phyloP scores from a whole-genome alignment of 1,140 invertebrate genomes.

The Solenopsis fugax region DNA sequence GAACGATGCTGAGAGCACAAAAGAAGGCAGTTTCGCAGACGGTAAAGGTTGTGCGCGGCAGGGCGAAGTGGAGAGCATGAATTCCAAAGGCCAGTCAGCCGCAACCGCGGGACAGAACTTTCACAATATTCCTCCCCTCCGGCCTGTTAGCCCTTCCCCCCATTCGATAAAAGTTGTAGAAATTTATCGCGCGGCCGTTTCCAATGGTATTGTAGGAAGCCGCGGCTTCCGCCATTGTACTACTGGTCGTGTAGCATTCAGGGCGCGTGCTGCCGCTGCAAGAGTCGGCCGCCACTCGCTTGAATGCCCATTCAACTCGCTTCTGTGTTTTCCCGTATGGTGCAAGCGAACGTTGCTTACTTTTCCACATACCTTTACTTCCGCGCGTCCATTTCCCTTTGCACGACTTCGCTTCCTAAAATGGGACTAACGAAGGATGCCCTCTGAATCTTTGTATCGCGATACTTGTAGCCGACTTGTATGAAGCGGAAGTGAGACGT shows the following conservation, averaged over 20 bases:
- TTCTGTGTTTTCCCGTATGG: slow-evolving; percentile 67
- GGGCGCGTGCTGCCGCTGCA: slow-evolving; percentile 59
- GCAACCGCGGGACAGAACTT: slow-evolving; percentile 72
- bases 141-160: slow-evolving; percentile 76
- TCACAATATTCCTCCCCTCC: slow-evolving; percentile 76
- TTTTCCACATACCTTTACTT: slow-evolving; percentile 48
- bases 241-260: slow-evolving; percentile 77
- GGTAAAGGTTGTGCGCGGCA: slow-evolving; percentile 35
- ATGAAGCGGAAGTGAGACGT: not conserved
- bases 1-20: slow-evolving; percentile 18
- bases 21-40: slow-evolving; percentile 32
- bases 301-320: slow-evolving; percentile 72
- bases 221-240: slow-evolving; percentile 78
- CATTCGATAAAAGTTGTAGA: slow-evolving; percentile 82
- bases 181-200: slow-evolving; percentile 83
- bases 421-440: not conserved
- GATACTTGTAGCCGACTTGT: not conserved
- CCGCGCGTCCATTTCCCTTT: slow-evolving; percentile 13
- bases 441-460: not conserved
- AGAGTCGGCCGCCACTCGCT: slow-evolving; percentile 45
- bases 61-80: slow-evolving; percentile 53
- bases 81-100: slow-evolving; percentile 67
- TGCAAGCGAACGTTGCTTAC: slow-evolving; percentile 15
- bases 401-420: not conserved
- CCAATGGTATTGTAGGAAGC: slow-evolving; percentile 79